Evolutionary conservation across 2,888 invertebrate genomes (phyloP).

Genomic region (Dynastes maya): DNA sequence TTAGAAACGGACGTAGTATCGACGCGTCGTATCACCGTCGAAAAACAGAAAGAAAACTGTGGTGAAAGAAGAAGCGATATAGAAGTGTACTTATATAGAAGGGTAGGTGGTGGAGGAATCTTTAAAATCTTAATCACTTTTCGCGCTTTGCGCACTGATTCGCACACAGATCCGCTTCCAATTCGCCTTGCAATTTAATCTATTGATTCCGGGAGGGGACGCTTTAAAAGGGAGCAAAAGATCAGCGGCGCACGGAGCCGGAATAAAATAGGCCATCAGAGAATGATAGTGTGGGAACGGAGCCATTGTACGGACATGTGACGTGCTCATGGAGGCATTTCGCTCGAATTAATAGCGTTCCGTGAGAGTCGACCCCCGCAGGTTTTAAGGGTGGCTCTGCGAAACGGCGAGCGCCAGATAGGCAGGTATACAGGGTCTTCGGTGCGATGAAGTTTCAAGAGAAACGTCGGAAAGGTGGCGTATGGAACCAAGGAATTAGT

Average conservation of each 20-base stretch:
- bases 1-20: no score
- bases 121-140: constrained; percentile 70
- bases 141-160: constrained; percentile 66
- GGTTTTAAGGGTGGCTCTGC: neutral
- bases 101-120: constrained; percentile 54
- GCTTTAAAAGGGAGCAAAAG: constrained; percentile 69
- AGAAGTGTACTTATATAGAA: neutral
- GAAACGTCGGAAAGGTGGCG: neutral
- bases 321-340: constrained; percentile 64
- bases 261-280: constrained; percentile 67
- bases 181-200: constrained; percentile 67
- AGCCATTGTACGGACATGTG: constrained; percentile 68
- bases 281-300: constrained; percentile 68
- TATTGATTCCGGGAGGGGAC: constrained; percentile 65
- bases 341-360: constrained; percentile 62
- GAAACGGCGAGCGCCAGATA: neutral
- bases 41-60: neutral
- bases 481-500: no score
- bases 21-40: no score
- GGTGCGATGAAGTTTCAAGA: neutral
- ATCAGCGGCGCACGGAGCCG: constrained; percentile 65
- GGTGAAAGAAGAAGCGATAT: constrained; percentile 20
- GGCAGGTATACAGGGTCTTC: constrained; percentile 5
- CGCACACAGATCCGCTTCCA: constrained; percentile 60
- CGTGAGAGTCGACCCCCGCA: constrained; percentile 40